phyloP scores from a whole-genome alignment of 2,888 invertebrate genomes.

The Phlogophora meticulosa region DNA sequence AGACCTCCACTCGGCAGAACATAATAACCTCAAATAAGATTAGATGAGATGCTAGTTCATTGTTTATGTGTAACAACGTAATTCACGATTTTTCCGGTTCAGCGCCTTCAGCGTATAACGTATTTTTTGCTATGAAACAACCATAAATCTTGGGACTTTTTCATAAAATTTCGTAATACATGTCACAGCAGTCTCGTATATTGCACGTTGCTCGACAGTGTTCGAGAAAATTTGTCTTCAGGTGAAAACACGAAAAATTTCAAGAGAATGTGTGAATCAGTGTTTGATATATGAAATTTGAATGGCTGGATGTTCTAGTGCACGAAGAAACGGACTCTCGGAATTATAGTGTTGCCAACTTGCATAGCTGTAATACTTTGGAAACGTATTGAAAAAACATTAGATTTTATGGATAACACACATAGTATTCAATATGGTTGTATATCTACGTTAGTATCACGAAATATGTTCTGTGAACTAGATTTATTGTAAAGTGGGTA shows the following conservation, averaged over 20 bases:
- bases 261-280: conserved; percentile 65
- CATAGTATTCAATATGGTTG: background rate
- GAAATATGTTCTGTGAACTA: too few species aligned
- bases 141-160: conserved; percentile 63
- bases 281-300: conserved; percentile 71
- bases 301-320: conserved; percentile 67
- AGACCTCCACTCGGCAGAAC: conserved; percentile 43
- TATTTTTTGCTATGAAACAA: conserved; percentile 59
- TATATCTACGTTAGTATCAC: background rate
- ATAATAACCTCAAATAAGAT: conserved; percentile 56
- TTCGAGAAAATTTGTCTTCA: conserved; percentile 66
- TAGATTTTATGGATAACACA: background rate
- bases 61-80: conserved; percentile 57
- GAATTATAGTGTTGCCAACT: conserved; percentile 35
- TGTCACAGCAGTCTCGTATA: conserved; percentile 63
- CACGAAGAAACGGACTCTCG: conserved; percentile 43
- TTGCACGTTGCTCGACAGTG: conserved; percentile 60
- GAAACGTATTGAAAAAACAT: background rate
- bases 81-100: conserved; percentile 50
- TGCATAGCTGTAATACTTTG: background rate
- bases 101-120: conserved; percentile 39
- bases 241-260: conserved; percentile 67
- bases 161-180: conserved; percentile 68
- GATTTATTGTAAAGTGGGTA: too few species aligned
- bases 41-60: conserved; percentile 58